Evolutionary conservation across 2,888 invertebrate genomes (phyloP), one percentile per base, ranked within the genome.

Genomic region (Empis stercorea): DNA sequence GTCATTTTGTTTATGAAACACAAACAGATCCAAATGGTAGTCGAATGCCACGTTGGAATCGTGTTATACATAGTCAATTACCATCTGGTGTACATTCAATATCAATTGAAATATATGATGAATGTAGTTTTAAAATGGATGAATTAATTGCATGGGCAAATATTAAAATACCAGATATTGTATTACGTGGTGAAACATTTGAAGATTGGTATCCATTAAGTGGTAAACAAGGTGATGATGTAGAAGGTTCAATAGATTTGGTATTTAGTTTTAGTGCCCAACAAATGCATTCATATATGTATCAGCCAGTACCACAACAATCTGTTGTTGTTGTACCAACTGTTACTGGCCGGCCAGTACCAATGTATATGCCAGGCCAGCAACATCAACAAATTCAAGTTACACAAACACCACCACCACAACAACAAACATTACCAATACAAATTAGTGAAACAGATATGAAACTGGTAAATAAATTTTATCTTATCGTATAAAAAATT

Each of bases 141-240:
- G 95, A 96, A 69, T 73, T 93, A 51, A 84, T 97, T 56, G 97
- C 95, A 1, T 96, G 93, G 92, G 79, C 88, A 0, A 87, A 91
- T 65, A 81, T 94, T 61, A 79, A 79, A 47, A 88, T 97, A 57
- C 93, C 96, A 1, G 78, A 79, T 44, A 78, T 81, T 47, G 88
- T 94, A 13, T 74, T 92, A 54, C 73, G 81, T 61, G 92, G 92
- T 11, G 87, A 93, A 64, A 92, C 92, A 0, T 82, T 86, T 56
- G 96, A 97, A 67, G 93, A 95, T 62, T 96, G 95, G 94, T 94
- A 86, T 67, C 82, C 84, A 4, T 72, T 97, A 50, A 89, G 81
- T 64, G 96, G 97, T 16, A 92, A 92, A 65, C 93, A 93, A 70
- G 96, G 96, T 1, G 94, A 95, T 54, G 88, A 85, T 41, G 78